Conservation (phyloP, 1,140 invertebrate genomes). For the Vollenhovia emeryi region DNA sequence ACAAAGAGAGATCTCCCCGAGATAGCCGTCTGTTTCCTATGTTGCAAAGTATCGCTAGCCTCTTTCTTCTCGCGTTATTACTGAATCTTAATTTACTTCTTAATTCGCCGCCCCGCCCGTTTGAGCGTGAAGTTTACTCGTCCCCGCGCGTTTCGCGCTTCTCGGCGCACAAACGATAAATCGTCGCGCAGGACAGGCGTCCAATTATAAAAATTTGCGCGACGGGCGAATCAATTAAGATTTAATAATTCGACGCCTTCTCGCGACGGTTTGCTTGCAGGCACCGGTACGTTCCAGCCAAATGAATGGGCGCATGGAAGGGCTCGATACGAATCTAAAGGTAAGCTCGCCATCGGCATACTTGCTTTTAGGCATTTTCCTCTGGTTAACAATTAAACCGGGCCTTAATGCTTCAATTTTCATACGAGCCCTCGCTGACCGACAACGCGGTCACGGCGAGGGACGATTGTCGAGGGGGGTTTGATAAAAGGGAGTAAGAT, state of each 20-base stretch:
- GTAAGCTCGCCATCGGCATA: conserved; percentile 25
- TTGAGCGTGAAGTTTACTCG: conserved; percentile 18
- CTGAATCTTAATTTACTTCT: conserved; percentile 42
- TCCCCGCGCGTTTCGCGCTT: conserved; percentile 54
- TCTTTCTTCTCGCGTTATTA: neutral
- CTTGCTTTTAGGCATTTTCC: no score
- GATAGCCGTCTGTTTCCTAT: neutral
- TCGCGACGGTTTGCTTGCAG: conserved; percentile 51
- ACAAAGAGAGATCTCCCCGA: neutral
- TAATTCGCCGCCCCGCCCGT: conserved; percentile 36
- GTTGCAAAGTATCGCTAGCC: neutral
- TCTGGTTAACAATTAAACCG: no score
- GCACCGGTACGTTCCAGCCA: conserved; percentile 45
- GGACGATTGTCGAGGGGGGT: neutral
- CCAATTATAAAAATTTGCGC: conserved; percentile 77
- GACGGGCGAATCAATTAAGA: conserved; percentile 34
- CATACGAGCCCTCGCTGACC: neutral
- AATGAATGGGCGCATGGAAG: conserved; percentile 63
- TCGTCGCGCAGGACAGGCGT: conserved; percentile 48
- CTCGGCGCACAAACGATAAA: conserved; percentile 62
- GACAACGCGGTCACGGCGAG: neutral
- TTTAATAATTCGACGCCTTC: conserved; percentile 58
- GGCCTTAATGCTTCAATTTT: neutral
- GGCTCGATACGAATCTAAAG: conserved; percentile 56
- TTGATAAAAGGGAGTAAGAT: conserved; percentile 11